Percentiles rank a stretch among this genome's conserved stretches.
These are phyloP conservation scores for Burhinus bistriatus DNA, from an alignment of 2,113 vertebrate species.

Conservation along the genomic window DNA sequence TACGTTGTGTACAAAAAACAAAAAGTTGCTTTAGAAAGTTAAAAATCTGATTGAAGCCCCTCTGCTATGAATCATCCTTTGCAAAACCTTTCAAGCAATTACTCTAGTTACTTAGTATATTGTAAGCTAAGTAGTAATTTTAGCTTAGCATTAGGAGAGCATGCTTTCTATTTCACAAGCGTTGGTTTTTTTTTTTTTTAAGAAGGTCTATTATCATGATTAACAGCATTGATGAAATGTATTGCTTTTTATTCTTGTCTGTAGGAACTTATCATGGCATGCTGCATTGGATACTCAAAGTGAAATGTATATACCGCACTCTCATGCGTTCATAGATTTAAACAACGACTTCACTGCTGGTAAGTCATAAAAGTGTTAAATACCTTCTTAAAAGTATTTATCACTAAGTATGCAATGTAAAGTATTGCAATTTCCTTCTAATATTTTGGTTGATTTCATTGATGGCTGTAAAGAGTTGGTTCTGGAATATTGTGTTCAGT, in stretches of 20 bases:
- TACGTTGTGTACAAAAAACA: neutral
- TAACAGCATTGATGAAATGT: neutral
- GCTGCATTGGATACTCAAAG: constrained; percentile 66
- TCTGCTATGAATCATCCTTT: neutral
- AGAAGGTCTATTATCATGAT: neutral
- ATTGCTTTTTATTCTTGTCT: neutral
- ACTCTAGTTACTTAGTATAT: neutral
- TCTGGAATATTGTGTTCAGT: neutral
- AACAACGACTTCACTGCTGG: constrained; percentile 94
- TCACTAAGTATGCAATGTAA: neutral
- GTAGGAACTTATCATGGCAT: constrained; percentile 79
- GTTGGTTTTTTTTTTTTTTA: neutral
- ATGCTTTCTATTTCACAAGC: neutral
- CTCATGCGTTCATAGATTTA: constrained; percentile 94
- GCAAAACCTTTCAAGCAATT: neutral
- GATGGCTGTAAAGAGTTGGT: neutral
- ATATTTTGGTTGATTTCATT: neutral
- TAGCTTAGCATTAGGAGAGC: neutral
- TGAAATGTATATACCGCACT: constrained; percentile 84
- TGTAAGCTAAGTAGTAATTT: neutral
- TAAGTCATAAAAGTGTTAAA: constrained; percentile 69
- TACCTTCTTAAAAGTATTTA: neutral
- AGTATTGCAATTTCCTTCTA: neutral
- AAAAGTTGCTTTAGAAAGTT: neutral
- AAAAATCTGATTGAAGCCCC: neutral